Base-by-base conservation (phyloP, 2,797 vertebrate genomes). In the Pachyuromys duprasi region DNA sequence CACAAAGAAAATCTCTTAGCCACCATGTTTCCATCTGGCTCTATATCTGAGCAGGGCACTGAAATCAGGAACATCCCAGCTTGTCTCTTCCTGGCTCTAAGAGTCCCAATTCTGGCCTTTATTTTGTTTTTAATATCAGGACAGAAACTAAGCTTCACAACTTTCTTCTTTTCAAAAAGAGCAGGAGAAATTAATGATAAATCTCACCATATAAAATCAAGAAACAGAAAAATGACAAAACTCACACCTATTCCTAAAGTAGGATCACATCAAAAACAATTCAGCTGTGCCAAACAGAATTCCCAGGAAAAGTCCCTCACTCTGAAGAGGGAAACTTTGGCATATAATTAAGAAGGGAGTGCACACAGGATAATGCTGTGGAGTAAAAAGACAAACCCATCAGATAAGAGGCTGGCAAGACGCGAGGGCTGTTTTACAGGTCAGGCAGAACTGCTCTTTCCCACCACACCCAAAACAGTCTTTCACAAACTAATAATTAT, bases 381-480 rank as follows among this genome's bases (percentile, higher is more conserved):
- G 92, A 92, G 83, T 90, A 4, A n/a, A 90, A 87, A 94, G 75
- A 95, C 80, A 95, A 70, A 53, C n/a, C 67, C n/a, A 95, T 92
- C 55, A 95, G 65, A 92, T 78, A 94, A 53, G 7, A 89, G 53
- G 49, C 60, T 53, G 65, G 81, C 39, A 86, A 53, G 80, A 89
- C 11, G 63, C 70, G 86, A 89, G 33, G 14, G 79, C 79, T 86
- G 72, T 74, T 95, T 91, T 84, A 93, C n/a, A 65, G 65, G 78
- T 83, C 0, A 89, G 36, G 33, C 15, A 91, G 89, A 63, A 87
- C 28, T 53, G 49, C n/a, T 95, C 39, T 42, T 69, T 90, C 17
- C 72, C 33, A 79, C 72, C 13, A 89, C 92, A 93, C 62, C 4
- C 49, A 94, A 81, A 79, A 49, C 95, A 31, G 69, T 89, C 74